A percentile compares a stretch with the other conserved stretches of the same genome.
phyloP scores from a whole-genome alignment of 2,888 invertebrate species.

The Busseola fusca region DNA sequence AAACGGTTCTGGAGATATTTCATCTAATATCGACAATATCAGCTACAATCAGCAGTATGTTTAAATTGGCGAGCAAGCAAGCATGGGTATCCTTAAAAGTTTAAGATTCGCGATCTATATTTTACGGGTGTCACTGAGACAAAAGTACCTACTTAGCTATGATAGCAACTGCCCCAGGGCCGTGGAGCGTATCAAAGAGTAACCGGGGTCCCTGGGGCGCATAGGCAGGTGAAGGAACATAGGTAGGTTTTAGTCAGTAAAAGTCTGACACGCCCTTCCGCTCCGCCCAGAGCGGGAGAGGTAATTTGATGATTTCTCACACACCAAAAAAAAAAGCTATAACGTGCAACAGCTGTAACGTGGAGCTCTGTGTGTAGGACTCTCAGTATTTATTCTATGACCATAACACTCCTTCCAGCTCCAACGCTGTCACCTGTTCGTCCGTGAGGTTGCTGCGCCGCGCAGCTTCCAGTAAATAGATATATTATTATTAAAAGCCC shows the following conservation, averaged over 20 bases:
- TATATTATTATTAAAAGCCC: too few species aligned
- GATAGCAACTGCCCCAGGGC: too few species aligned
- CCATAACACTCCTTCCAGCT: slow-evolving; percentile 1
- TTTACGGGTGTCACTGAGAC: background rate
- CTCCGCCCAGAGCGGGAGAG: too few species aligned
- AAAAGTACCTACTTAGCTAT: slow-evolving; percentile 3
- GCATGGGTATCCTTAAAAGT: background rate
- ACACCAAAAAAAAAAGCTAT: too few species aligned
- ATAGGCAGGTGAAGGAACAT: too few species aligned
- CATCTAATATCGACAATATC: background rate
- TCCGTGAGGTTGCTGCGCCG: slow-evolving; percentile 28
- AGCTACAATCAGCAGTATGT: background rate
- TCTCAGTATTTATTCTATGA: slow-evolving; percentile 35
- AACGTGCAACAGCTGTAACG: background rate
- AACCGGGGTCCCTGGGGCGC: too few species aligned
- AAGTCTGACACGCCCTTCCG: too few species aligned
- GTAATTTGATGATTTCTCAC: too few species aligned
- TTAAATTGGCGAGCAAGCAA: background rate
- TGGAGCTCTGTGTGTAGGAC: background rate
- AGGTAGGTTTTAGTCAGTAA: too few species aligned
- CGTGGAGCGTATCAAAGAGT: too few species aligned
- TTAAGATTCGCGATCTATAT: background rate
- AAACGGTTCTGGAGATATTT: background rate
- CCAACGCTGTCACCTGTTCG: slow-evolving; percentile 16
- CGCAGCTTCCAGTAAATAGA: slow-evolving; percentile 33